Base-by-base conservation (phyloP, 2,888 invertebrate species). In the Pristionchus arcanus region DNA sequence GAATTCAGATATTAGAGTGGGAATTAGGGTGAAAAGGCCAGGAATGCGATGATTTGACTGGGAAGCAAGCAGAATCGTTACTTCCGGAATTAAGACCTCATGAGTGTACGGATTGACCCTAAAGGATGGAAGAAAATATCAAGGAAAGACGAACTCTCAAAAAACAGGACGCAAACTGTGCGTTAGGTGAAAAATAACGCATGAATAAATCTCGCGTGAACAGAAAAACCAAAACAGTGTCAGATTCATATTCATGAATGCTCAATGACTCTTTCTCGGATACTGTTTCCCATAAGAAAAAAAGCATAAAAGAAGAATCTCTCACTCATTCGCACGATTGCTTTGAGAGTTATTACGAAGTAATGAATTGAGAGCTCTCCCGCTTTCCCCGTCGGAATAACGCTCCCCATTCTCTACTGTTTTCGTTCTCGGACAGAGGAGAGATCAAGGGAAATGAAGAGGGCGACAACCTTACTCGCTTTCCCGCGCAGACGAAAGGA, bases 281-380 rank as follows among this genome's bases (percentile, higher is more conserved):
- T 74, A 74, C 74, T 21, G 74, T 74, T 74, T 34, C 21, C 25
- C 21, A 25, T 37, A 34, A 31, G 71, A 34, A 34, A 71, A 21
- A 25, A 37, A 37, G 37, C 7, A 71, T 42, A 71, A 34, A 37
- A 0, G 37, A 37, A 19, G 34, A 74, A 71, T 74, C 31, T 28
- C 34, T 11, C 13, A 15, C 28, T 28, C 28, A 31, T 63, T 28
- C 68, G 31, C 68, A 31, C 28, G 28, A 71, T 71, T 34, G 68
- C 68, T 31, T 34, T 11, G 77, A 42, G 81, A 81, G 81, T 81
- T 81, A 81, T 81, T 81, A 81, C 81, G 49, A 13, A 81, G 81
- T 81, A 81, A 81, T 81, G 81, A 42, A 81, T 81, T 49, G 49
- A 49, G 81, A 25, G 9, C n/a, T 31, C 71, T 1, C 63, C 4